Percentiles rank a stretch among this genome's conserved stretches.
Conservation (phyloP, 2,797 vertebrate genomes). For the Fundulus diaphanus region DNA sequence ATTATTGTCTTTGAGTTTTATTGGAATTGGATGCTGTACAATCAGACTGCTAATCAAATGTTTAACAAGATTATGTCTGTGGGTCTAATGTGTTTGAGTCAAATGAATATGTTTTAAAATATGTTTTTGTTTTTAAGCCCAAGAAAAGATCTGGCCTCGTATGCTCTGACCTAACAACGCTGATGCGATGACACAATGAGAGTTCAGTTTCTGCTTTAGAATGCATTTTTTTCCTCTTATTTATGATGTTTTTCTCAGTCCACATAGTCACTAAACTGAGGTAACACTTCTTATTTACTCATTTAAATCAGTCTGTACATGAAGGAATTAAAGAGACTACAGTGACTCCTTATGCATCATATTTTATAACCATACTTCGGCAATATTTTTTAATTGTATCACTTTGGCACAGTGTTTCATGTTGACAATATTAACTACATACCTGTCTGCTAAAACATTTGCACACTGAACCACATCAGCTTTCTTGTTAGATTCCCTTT, state of each 20-base stretch:
- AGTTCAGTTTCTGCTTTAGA: constrained; percentile 37
- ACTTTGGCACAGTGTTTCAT: constrained; percentile 75
- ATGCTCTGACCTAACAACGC: neutral
- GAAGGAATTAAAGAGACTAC: constrained; percentile 14
- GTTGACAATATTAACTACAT: constrained; percentile 59
- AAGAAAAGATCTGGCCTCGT: neutral
- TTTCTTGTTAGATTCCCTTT: constrained; percentile 23
- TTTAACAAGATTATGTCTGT: neutral
- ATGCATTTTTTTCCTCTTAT: constrained; percentile 2
- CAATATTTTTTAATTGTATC: constrained; percentile 43
- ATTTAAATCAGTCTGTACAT: constrained; percentile 52
- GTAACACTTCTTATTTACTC: constrained; percentile 60
- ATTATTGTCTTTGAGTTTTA: neutral
- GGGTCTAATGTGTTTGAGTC: neutral
- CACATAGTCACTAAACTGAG: constrained; percentile 27
- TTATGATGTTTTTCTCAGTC: constrained; percentile 27
- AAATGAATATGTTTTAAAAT: no score
- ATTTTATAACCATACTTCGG: constrained; percentile 31
- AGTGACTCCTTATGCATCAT: constrained; percentile 17
- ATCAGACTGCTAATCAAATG: neutral
- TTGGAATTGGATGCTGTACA: neutral
- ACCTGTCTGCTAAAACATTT: constrained; percentile 41
- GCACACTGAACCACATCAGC: constrained; percentile 29
- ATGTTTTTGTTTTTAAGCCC: no score
- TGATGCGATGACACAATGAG: constrained; percentile 15